Evolutionary conservation across 2,113 vertebrate species (phyloP), one percentile per base, ranked within the genome.

Genomic region (Pterophyllum scalare): DNA sequence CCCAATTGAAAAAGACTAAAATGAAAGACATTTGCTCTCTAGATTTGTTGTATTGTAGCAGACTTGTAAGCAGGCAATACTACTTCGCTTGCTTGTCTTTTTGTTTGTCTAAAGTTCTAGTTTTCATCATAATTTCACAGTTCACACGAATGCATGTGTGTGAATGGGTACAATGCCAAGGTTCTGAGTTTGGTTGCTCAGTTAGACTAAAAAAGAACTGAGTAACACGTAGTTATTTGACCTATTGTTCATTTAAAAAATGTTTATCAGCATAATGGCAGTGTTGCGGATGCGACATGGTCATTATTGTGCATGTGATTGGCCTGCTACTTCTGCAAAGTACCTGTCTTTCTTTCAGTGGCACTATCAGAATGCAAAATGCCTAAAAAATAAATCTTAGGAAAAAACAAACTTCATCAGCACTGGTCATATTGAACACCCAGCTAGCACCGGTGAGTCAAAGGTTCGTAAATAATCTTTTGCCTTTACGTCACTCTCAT

Each of bases 331-430:
- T 49, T 72, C 67, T 54, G 46, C 24, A 31, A 52, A 54, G 67
- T 72, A 52, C 46, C 46, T 54, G 43, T 72, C 46, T 72, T 72
- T 72, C 67, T 72, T 72, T 72, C 26, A 52, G 12, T 72, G 52
- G 24, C 46, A 15, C 46, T 49, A 49, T 15, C 14, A 49, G 46
- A 49, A 49, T 49, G 40, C 40, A 43, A 43, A 43, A 43, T 43
- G 49, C 65, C 43, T n/a, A n/a, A 70, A 70, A 70, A 2, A 70
- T 70, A 70, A 52, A 43, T 70, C 43, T 49, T 49, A 52, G 3
- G 1, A 5, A 15, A 1, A 70, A 28, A 70, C 13, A 28, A 49
- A 13, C 24, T 20, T 49, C 15, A 52, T 28, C 15, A 7, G 17
- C 65, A 13, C 17, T 28, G 10, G 65, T 70, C 13, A 52, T 10